phyloP scores from a whole-genome alignment of 2,888 invertebrate species.

The Drosophila setosimentum region DNA sequence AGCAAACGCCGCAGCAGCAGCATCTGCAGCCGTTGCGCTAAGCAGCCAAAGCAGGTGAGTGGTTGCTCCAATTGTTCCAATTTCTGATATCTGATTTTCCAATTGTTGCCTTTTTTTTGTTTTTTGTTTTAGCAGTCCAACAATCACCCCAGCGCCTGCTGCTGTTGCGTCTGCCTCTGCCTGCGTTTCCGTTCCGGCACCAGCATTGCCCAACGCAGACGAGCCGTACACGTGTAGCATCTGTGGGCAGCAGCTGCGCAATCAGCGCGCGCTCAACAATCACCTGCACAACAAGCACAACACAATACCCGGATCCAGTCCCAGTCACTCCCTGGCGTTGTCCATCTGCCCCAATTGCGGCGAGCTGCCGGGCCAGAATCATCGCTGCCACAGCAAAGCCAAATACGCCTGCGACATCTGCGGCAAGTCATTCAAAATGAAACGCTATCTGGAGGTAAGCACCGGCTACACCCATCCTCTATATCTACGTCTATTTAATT shows the following conservation, averaged over 20 bases:
- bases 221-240: constrained; percentile 47
- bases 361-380: constrained; percentile 63
- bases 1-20: constrained; percentile 29
- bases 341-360: constrained; percentile 62
- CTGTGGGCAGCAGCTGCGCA: constrained; percentile 55
- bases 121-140: constrained; percentile 22
- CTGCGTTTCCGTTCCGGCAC: constrained; percentile 1
- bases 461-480: not conserved
- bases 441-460: constrained; percentile 75
- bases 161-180: constrained; percentile 1
- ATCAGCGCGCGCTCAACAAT: constrained; percentile 56
- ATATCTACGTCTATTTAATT: not conserved
- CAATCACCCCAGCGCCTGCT: not conserved
- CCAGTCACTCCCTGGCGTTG: constrained; percentile 17
- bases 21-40: constrained; percentile 20
- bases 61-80: not conserved
- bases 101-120: not conserved
- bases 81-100: not conserved
- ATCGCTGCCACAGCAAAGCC: constrained; percentile 67
- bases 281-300: constrained; percentile 64
- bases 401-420: constrained; percentile 78
- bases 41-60: constrained; percentile 45
- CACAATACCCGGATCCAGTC: constrained; percentile 10
- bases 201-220: constrained; percentile 16
- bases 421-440: constrained; percentile 79